Evolutionary conservation across 2,113 vertebrate species (phyloP), one percentile per base, ranked within the genome.

Genomic region (Chamaetylas fuelleborni): DNA sequence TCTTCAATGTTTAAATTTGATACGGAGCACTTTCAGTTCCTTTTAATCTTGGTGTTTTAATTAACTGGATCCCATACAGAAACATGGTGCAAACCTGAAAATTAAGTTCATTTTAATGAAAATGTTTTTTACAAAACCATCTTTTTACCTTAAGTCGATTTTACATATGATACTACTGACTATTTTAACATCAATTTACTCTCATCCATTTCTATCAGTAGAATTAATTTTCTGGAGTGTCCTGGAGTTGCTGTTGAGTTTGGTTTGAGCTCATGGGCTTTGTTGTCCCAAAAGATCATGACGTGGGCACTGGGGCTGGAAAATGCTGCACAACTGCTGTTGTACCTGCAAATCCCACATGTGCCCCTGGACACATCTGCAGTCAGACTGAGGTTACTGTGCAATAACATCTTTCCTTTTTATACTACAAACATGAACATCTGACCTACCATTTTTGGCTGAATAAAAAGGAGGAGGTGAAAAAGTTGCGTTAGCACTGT

Each of bases 101-200:
- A 76, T 43, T 1, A 31, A 79, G 26, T 69, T 33, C 1, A 61
- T n/a, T 82, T 56, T 31, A 77, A 26, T 26, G 10, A 56, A 45
- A 23, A 58, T 7, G 51, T 24, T 26, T 56, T 85, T 66, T 26
- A 42, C 7, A 78, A 73, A 66, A 38, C 4, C 11, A 15, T 77
- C 43, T 78, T 74, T 24, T 40, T 1, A 29, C 26, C 8, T 40
- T 34, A 12, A 69, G 8, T 48, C 16, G 42, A 11, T 18, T 43
- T 79, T 71, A 25, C 36, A 8, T 3, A 1, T 51, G 3, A 12
- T 42, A 22, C 24, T 1, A 0, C 25, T 20, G 16, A 47, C 42
- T 65, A 4, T 28, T 70, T 86, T 61, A 56, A n/a, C 17, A 34
- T 90, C 22, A 34, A 3, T 22, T 69, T 45, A 20, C 12, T 60